Evolutionary conservation across 2,113 vertebrate species (phyloP).

Genomic region (Picathartes gymnocephalus): DNA sequence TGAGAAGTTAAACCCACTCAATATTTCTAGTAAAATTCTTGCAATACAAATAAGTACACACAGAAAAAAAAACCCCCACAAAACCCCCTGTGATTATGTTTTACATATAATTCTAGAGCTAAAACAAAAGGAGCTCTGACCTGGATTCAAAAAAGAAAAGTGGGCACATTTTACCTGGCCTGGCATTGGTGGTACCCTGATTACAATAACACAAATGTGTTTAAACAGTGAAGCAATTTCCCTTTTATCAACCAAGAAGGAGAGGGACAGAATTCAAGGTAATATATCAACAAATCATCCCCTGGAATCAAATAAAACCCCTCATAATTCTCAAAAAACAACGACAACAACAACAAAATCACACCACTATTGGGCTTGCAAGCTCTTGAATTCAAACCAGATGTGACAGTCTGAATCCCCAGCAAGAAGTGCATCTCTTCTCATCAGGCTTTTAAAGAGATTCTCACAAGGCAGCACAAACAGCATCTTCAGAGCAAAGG

Average conservation of each 20-base stretch:
- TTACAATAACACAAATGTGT: neutral
- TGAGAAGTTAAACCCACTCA: neutral
- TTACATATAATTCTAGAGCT: neutral
- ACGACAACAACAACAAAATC: neutral
- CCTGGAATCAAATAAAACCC: neutral
- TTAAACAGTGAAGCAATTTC: neutral
- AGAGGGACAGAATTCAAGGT: neutral
- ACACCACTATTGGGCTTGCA: neutral
- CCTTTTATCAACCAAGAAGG: neutral
- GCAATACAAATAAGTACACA: neutral
- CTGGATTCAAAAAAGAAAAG: neutral
- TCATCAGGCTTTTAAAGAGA: neutral
- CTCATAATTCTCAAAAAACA: neutral
- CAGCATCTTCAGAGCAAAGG: slow-evolving; percentile 23
- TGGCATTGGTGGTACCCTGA: accelerated
- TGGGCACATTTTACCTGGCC: neutral
- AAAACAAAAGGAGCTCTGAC: neutral
- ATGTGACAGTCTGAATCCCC: neutral
- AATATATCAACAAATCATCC: neutral
- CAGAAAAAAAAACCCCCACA: neutral
- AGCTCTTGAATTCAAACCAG: slow-evolving; percentile 24
- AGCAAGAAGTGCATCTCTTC: neutral
- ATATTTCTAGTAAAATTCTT: neutral
- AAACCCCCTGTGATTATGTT: neutral
- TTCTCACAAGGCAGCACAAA: neutral